Evolutionary conservation across 2,888 invertebrate genomes (phyloP), one percentile per base, ranked within the genome.

Genomic region (Ectemnius cavifrons): DNA sequence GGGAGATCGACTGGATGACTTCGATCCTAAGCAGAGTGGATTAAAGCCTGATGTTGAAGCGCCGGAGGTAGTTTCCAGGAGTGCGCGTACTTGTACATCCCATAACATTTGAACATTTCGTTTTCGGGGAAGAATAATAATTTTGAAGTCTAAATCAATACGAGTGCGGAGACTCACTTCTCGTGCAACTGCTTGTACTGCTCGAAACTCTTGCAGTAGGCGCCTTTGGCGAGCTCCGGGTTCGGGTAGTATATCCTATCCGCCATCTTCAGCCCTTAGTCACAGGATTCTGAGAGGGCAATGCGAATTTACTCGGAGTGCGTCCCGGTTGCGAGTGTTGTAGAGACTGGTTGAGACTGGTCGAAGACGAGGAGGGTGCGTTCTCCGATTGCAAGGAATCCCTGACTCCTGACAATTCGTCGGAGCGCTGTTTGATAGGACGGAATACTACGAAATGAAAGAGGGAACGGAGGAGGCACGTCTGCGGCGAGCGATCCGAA

Each of bases 181-280:
- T 95, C 93, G 91, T 99, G 95, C 94, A 98, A 94, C 85, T 94
- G 93, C 84, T 93, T 93, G 90, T 99, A 99, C 86, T 97, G 94
- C 27, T 94, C 93, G 91, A 96, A 93, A 72, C 94, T 94, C 64
- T 93, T 93, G 85, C 96, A 93, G 91, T 95, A 92, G 37, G 95
- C 93, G 85, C 93, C 92, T 78, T 92, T 92, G 67, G 92, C 91
- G 18, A 94, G 88, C 61, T 92, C 91, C 81, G 93, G 86, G 89
- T 94, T 91, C 58, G 95, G 95, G 81, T 92, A 85, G 89, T 93
- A 94, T 82, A 94, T 87, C 85, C 86, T 88, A 82, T 90, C 90
- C 70, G 90, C 91, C 91, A 91, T 91, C 52, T 80, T 79, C 59
- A 52, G 37, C 63, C 62, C 62, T 77, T 71, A 20, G 52, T 11